Base-by-base conservation (phyloP, 2,113 vertebrate genomes). In the Sylvietta virens region DNA sequence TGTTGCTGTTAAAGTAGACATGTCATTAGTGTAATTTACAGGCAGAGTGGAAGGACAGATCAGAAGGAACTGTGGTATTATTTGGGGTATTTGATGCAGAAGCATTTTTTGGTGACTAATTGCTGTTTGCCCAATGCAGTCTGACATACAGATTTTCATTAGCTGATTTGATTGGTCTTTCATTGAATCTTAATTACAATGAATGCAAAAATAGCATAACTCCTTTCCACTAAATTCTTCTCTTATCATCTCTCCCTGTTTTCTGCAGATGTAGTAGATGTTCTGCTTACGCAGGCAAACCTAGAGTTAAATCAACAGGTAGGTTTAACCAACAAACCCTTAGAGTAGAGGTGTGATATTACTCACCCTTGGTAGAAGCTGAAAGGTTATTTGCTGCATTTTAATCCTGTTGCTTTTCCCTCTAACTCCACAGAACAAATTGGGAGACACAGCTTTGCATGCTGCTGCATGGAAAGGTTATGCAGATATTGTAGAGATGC, bases 401-500 rank as follows among this genome's bases (percentile, higher is more conserved):
- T 97, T 94, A 73, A 94, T 94, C 78, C 81, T 96, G 77, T 70
- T 91, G 7, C 76, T 94, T 97, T 97, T 84, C 88, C 86, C 93
- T 95, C 88, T 97, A 66, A 95, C 88, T 96, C 79, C 72, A 66
- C 95, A 99, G 99, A 99, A 99, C 98, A 99, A 99, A 98, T 97
- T 99, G 77, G 99, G 99, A 85, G 99, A 99, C 97, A 99, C 99
- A 18, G 94, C 98, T 94, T 97, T 99, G 95, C 99, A 99, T 40
- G 99, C 99, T 91, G 99, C 99, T 84, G 98, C 99, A 77, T 99
- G 99, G 99, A 99, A 99, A 81, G 99, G 99, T 86, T 99, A 99
- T 92, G 98, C 99, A 88, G 99, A 99, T 97, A 99, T 99, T 86
- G 98, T 99, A 97, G 98, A 99, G 98, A 98, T 99, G 98, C 98